Base-by-base conservation (phyloP, 1,140 invertebrate species). In the Euborellia annulipes region DNA sequence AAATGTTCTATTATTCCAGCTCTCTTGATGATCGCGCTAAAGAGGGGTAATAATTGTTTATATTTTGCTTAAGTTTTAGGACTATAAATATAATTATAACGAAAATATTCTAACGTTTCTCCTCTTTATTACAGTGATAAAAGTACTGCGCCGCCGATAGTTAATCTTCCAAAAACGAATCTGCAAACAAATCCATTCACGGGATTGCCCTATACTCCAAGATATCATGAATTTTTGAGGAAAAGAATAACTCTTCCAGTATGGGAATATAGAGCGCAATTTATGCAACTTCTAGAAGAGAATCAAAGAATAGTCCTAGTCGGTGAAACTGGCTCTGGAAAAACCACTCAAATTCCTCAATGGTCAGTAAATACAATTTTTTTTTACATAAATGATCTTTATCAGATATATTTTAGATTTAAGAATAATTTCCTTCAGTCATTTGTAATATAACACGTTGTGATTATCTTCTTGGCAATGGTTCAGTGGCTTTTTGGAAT, bases 251-350 rank as follows among this genome's bases (percentile, higher is more conserved):
- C 79, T 4, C 66, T 99, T 16, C 96, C 96, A 1, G 95, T 99
- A 0, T 98, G 95, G 75, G 95, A 98, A 58, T 98, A 99, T 62
- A 79, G 87, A 54, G 75, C 85, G 3, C 92, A 97, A 59, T 98
- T 99, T 62, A 87, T 95, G 79, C 78, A 92, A 52, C 67, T 92
- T 13, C 63, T 99, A 2, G 77, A 78, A 21, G 82, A 88, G 14
- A 81, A 95, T 63, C 89, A 95, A 57, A 86, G 81, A 54, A 85
- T 96, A 36, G 90, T 96, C 6, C 65, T 97, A 1, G 92, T 96
- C 8, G 93, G 93, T 57, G 93, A 97, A 68, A 97, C 90, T 30
- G 88, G 92, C 8, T 94, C 88, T 47, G 93, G 93, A 1, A 98
- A 98, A 71, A 99, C 95, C 2, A 99, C 95, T 21, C 94, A 88